Base-by-base conservation (phyloP, 1,140 invertebrate species). In the Proales similis region DNA sequence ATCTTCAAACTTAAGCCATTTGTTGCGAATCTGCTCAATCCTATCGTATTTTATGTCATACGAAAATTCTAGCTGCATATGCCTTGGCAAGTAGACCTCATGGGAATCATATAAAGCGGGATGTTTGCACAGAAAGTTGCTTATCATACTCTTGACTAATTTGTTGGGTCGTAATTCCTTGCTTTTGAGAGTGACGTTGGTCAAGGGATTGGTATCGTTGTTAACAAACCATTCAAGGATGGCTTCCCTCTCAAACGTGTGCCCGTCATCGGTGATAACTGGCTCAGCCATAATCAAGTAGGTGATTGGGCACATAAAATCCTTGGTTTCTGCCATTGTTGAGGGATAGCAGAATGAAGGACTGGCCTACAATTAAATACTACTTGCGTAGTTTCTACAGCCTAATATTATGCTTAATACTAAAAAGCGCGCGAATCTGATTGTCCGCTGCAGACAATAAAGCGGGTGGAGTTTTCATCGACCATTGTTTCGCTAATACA, bases 261-360 rank as follows among this genome's bases (percentile, higher is more conserved):
- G 22, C 12, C 47, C 9, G 22, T 9, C 22, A 19, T 9, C 36
- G 20, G 7, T 30, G 6, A 32, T 20, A 30, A 49, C 47, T 2
- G 47, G 47, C 17, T 29, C 1, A 9, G 47, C 47, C 47, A 49
- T 49, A 17, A 49, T 49, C 6, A n/a, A 19, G 2, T 14, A 6
- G 19, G 47, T 49, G 11, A 49, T 49, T 9, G 47, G 47, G 12
- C 47, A 49, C 36, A 7, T 49, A 11, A 49, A n/a, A 49, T 49
- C 36, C 19, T 9, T 2, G 11, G 11, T 22, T 12, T 49, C 4
- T n/a, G n/a, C n/a, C n/a, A n/a, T n/a, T n/a, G n/a, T n/a, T n/a
- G n/a, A n/a, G n/a, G n/a, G n/a, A n/a, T n/a, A n/a, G n/a, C n/a
- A n/a, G n/a, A n/a, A n/a, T n/a, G n/a, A n/a, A n/a, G n/a, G n/a